phyloP scores from a whole-genome alignment of 1,140 invertebrate species.

The Trissolcus basalis region DNA sequence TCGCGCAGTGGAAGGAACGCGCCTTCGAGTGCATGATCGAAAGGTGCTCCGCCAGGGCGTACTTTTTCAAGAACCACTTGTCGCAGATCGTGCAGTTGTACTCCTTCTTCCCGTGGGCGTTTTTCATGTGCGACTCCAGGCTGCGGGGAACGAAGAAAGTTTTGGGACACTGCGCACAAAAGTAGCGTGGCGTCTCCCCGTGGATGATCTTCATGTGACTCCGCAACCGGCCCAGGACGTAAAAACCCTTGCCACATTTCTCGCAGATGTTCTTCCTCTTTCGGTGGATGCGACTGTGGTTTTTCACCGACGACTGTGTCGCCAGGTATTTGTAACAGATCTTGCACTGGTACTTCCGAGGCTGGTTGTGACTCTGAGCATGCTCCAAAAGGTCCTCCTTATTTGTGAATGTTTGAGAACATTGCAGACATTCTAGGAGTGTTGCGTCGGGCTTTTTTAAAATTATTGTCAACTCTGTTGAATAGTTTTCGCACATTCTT shows the following conservation, averaged over 20 bases:
- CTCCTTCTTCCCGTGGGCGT: neutral
- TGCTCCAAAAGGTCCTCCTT: conserved; percentile 15
- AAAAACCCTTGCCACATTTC: conserved; percentile 27
- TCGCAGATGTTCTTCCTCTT: conserved; percentile 17
- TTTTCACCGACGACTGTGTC: neutral
- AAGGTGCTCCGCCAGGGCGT: conserved; percentile 25
- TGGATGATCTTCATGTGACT: conserved; percentile 24
- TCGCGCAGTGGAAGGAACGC: conserved; percentile 21
- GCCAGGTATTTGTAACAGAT: conserved; percentile 33
- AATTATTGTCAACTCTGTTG: neutral
- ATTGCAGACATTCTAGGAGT: conserved; percentile 18
- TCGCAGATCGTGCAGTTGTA: conserved; percentile 23
- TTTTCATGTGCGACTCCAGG: conserved; percentile 13
- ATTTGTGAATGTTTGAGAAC: conserved; percentile 11
- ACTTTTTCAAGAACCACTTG: conserved; percentile 31
- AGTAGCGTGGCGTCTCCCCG: neutral
- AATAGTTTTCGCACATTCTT: conserved; percentile 1
- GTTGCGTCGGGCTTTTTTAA: conserved; percentile 9
- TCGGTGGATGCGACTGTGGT: conserved; percentile 9
- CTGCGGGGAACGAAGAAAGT: neutral
- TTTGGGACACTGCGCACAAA: conserved; percentile 28
- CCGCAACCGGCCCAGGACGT: neutral
- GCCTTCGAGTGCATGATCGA: neutral
- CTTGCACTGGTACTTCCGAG: conserved; percentile 28
- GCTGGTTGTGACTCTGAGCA: neutral